Conservation (phyloP, 1,140 invertebrate species). For the Halictus rubicundus region DNA sequence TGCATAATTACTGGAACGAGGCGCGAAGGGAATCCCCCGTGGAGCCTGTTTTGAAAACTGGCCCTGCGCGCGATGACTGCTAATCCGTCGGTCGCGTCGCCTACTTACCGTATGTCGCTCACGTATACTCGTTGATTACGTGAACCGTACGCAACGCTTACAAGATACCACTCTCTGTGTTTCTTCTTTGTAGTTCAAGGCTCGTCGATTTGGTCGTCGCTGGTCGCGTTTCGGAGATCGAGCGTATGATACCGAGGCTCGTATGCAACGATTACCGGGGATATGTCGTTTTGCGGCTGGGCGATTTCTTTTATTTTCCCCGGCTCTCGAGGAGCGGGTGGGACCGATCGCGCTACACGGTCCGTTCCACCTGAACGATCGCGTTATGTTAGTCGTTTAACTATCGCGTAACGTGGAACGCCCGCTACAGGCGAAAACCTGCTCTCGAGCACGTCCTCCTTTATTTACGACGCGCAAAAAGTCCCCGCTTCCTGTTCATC, state of each 20-base stretch:
- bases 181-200: conserved; percentile 41
- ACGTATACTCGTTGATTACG: conserved; percentile 34
- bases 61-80: conserved; percentile 1
- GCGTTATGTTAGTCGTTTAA: conserved; percentile 22
- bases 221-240: conserved; percentile 23
- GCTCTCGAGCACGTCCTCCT: background rate
- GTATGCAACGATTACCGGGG: background rate
- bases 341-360: conserved; percentile 1
- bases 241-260: background rate
- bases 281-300: conserved; percentile 1
- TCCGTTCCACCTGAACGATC: conserved; percentile 22
- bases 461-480: background rate
- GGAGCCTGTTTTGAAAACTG: conserved; percentile 8
- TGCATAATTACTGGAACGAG: conserved; percentile 10
- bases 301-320: conserved; percentile 37
- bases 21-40: background rate
- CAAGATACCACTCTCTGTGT: conserved; percentile 5
- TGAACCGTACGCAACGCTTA: conserved; percentile 39
- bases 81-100: conserved; percentile 1
- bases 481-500: background rate
- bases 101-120: conserved; percentile 18
- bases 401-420: background rate
- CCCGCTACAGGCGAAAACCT: background rate
- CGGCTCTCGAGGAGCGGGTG: background rate
- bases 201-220: conserved; percentile 18